Conservation (phyloP, 2,888 invertebrate genomes). For the Macropis europaea region DNA sequence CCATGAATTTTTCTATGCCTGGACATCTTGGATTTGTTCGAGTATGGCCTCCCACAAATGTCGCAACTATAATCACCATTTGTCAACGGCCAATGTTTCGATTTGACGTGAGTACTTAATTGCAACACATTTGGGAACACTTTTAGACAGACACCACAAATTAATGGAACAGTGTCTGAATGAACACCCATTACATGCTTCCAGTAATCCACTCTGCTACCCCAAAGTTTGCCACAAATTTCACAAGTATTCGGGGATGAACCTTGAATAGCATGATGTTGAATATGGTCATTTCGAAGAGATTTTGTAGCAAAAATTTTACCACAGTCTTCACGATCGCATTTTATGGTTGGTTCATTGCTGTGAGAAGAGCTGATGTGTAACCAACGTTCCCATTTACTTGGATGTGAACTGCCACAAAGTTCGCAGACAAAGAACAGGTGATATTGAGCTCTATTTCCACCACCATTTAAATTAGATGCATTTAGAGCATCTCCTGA, state of each 20-base stretch:
- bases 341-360: constrained; percentile 76
- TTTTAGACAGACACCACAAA: constrained; percentile 81
- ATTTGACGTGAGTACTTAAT: constrained; percentile 78
- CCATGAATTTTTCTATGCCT: constrained; percentile 80
- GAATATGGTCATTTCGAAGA: constrained; percentile 78
- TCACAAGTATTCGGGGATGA: constrained; percentile 79
- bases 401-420: constrained; percentile 80
- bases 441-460: constrained; percentile 77
- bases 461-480: constrained; percentile 69
- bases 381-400: constrained; percentile 81
- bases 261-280: constrained; percentile 80
- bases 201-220: constrained; percentile 81
- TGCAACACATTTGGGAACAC: constrained; percentile 79
- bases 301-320: constrained; percentile 80
- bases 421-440: constrained; percentile 80
- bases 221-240: constrained; percentile 81
- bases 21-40: constrained; percentile 81
- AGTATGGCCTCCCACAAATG: constrained; percentile 80
- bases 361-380: constrained; percentile 79
- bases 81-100: constrained; percentile 79
- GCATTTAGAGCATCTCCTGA: constrained; percentile 58
- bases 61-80: constrained; percentile 81
- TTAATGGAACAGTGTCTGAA: constrained; percentile 80
- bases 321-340: constrained; percentile 76
- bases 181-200: constrained; percentile 82